Percentiles rank a stretch among this genome's conserved stretches.
phyloP scores from a whole-genome alignment of 2,888 invertebrate genomes.

The Drosophila phalerata region DNA sequence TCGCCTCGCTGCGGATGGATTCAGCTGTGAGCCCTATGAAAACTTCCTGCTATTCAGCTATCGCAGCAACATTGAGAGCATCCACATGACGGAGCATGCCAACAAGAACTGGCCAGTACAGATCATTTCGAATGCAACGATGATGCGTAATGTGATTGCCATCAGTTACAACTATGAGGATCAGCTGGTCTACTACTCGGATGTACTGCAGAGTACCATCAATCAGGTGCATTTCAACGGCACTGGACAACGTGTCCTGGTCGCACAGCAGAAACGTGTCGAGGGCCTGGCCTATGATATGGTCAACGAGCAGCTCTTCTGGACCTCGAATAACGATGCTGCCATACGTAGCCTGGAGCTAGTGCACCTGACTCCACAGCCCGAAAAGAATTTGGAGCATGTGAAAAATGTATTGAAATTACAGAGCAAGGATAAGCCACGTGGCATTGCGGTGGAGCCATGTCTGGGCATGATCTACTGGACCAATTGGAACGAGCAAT shows the following conservation, averaged over 20 bases:
- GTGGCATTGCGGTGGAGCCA: constrained; percentile 94
- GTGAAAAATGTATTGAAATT: constrained; percentile 88
- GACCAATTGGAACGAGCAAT: constrained; percentile 95
- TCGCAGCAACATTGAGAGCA: constrained; percentile 92
- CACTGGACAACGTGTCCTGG: constrained; percentile 89
- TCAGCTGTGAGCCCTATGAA: constrained; percentile 90
- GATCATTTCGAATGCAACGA: constrained; percentile 89
- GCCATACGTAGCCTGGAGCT: constrained; percentile 87
- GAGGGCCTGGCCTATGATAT: constrained; percentile 94
- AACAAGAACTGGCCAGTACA: constrained; percentile 92
- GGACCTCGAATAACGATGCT: constrained; percentile 94
- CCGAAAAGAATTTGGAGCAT: constrained; percentile 85
- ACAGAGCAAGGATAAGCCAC: constrained; percentile 90
- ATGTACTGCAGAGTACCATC: constrained; percentile 94
- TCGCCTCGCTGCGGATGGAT: constrained; percentile 88
- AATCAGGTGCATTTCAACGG: constrained; percentile 94
- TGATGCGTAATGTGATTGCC: constrained; percentile 94
- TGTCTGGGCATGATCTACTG: constrained; percentile 91
- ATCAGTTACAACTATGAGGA: constrained; percentile 91
- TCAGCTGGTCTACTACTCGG: constrained; percentile 93
- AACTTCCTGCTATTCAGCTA: constrained; percentile 94
- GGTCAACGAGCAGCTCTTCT: constrained; percentile 90
- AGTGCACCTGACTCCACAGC: constrained; percentile 52
- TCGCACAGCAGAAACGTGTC: constrained; percentile 92
- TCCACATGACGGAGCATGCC: constrained; percentile 90